Conservation (phyloP, 2,113 vertebrate genomes). For the Nanger granti region DNA sequence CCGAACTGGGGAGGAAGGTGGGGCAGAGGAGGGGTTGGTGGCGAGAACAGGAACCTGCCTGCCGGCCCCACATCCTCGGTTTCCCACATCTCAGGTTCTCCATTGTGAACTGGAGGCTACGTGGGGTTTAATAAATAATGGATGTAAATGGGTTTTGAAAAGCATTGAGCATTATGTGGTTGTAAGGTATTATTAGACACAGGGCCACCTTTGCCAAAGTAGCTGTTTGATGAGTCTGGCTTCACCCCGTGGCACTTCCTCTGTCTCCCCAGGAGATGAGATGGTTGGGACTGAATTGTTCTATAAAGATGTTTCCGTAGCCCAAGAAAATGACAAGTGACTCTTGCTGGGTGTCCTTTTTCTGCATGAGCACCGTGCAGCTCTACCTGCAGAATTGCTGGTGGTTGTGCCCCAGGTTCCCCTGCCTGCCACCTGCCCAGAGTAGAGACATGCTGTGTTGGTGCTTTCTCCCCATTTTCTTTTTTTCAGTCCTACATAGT, state of each 20-base stretch:
- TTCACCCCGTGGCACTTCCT: not conserved
- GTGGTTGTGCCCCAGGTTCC: not conserved
- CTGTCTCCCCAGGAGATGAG: not conserved
- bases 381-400: not conserved
- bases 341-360: not conserved
- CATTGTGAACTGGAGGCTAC: not conserved
- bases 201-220: not conserved
- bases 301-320: not conserved
- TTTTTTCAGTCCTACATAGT: not conserved
- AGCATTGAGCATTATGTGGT: not conserved
- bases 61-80: not conserved
- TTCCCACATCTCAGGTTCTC: not conserved
- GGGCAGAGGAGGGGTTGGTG: not conserved
- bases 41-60: not conserved
- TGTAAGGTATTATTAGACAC: not conserved
- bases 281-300: not conserved
- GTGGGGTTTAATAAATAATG: not conserved
- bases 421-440: not conserved
- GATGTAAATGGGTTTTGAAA: not conserved
- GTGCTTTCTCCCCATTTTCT: not conserved
- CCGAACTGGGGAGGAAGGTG: not conserved
- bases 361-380: not conserved
- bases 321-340: not conserved
- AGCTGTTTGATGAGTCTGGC: slow-evolving; percentile 20
- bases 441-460: not conserved